Evolutionary conservation across 2,797 vertebrate genomes (phyloP).

Genomic region (Danio jaintianensis): DNA sequence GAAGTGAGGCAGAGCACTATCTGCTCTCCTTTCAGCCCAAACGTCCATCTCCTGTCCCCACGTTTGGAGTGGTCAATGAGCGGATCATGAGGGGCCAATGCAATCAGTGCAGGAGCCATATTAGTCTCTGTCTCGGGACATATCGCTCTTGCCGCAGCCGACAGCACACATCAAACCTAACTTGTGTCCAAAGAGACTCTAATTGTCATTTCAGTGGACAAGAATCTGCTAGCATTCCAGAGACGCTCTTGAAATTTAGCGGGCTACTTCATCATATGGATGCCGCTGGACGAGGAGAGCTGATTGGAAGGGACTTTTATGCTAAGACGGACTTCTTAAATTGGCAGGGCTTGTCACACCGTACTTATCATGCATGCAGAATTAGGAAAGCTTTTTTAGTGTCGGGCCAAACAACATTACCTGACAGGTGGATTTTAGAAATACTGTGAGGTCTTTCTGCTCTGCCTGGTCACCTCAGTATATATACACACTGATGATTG

Average conservation of each 20-base stretch:
- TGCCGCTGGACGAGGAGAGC: constrained; percentile 70
- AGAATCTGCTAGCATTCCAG: constrained; percentile 80
- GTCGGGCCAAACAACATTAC: constrained; percentile 74
- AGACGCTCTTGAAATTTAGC: constrained; percentile 81
- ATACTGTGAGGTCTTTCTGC: constrained; percentile 74
- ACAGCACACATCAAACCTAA: constrained; percentile 83
- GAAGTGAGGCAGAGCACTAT: constrained; percentile 64
- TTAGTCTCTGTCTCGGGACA: constrained; percentile 82
- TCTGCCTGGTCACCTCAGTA: constrained; percentile 67
- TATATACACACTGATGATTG: constrained; percentile 69
- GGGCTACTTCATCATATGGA: constrained; percentile 85
- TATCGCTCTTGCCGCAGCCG: constrained; percentile 76
- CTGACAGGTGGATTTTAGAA: constrained; percentile 78
- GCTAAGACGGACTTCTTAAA: constrained; percentile 82
- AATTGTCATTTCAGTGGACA: constrained; percentile 86
- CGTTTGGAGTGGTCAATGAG: constrained; percentile 75
- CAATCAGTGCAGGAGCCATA: constrained; percentile 79
- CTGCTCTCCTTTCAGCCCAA: constrained; percentile 45
- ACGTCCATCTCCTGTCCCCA: constrained; percentile 63
- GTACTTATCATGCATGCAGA: constrained; percentile 80
- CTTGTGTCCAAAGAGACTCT: constrained; percentile 85
- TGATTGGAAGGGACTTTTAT: constrained; percentile 83
- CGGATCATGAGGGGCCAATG: constrained; percentile 78
- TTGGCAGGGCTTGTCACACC: constrained; percentile 79
- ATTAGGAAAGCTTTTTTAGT: constrained; percentile 75